These are phyloP conservation scores for Otus sunia DNA, from an alignment of 2,113 vertebrate species.

Conservation along the genomic window DNA sequence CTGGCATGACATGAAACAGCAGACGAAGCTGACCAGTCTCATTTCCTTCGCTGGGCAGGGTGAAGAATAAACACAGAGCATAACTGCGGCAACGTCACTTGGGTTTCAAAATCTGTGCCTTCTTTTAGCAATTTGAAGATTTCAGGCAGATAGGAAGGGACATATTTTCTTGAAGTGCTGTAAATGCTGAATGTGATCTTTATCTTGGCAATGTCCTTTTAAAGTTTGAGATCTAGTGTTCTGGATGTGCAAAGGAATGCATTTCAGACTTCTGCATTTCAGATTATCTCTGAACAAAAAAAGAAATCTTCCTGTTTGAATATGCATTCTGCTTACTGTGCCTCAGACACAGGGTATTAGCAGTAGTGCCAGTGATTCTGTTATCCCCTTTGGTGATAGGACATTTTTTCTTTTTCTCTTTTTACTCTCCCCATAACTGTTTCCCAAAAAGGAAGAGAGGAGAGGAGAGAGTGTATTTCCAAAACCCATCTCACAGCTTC, in stretches of 20 bases:
- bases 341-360: neutral
- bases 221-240: neutral
- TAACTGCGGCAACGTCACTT: neutral
- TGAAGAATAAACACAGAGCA: neutral
- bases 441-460: neutral
- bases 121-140: neutral
- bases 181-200: neutral
- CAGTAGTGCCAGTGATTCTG: neutral
- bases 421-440: neutral
- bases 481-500: constrained; percentile 59
- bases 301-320: neutral
- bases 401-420: neutral
- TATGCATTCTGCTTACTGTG: neutral
- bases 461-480: constrained; percentile 45
- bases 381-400: neutral
- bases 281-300: neutral
- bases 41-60: neutral
- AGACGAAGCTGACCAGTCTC: neutral
- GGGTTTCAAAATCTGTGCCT: neutral
- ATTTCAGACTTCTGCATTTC: constrained; percentile 5
- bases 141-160: neutral
- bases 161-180: neutral
- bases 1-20: neutral
- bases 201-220: constrained; percentile 15
- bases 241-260: neutral